Percentiles rank a stretch among this genome's conserved stretches.
These are phyloP conservation scores for Uromys caudimaculatus DNA, from an alignment of 2,797 vertebrate species.

Conservation along the genomic window DNA sequence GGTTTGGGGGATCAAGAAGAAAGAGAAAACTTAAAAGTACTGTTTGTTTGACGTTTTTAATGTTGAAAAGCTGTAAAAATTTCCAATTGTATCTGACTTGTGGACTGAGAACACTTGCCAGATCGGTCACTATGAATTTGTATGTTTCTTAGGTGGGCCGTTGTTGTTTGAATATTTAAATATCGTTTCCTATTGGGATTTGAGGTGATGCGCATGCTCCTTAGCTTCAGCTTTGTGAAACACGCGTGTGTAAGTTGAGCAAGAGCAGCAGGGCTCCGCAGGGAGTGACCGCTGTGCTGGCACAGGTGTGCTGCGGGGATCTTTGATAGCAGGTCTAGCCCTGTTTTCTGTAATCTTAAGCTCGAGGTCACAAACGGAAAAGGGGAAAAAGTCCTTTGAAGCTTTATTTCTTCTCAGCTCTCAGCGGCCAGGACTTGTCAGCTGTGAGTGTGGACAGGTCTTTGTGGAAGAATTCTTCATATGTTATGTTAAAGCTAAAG, in stretches of 20 bases:
- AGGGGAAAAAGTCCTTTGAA: background rate
- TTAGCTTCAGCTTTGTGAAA: background rate
- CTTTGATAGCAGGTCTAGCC: background rate
- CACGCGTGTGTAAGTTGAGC: fast-evolving
- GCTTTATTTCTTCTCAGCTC: conserved; percentile 24
- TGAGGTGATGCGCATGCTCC: background rate
- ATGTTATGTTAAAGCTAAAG: background rate
- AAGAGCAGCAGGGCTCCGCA: background rate
- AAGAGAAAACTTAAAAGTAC: background rate
- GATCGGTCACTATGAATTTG: background rate
- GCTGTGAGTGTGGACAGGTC: background rate
- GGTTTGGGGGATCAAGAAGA: fast-evolving
- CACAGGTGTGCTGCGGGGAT: fast-evolving
- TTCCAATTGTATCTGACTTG: background rate
- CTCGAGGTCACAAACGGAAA: background rate
- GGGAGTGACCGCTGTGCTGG: background rate
- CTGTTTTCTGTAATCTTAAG: background rate
- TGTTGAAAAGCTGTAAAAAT: background rate
- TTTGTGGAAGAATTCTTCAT: background rate
- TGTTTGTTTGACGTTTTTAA: background rate
- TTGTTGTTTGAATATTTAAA: background rate
- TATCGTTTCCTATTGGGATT: background rate
- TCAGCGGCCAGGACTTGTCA: background rate
- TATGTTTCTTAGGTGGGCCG: fast-evolving
- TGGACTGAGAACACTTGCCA: background rate